Conservation (phyloP, 1,140 invertebrate genomes). For the Aphaenogaster rudis region DNA sequence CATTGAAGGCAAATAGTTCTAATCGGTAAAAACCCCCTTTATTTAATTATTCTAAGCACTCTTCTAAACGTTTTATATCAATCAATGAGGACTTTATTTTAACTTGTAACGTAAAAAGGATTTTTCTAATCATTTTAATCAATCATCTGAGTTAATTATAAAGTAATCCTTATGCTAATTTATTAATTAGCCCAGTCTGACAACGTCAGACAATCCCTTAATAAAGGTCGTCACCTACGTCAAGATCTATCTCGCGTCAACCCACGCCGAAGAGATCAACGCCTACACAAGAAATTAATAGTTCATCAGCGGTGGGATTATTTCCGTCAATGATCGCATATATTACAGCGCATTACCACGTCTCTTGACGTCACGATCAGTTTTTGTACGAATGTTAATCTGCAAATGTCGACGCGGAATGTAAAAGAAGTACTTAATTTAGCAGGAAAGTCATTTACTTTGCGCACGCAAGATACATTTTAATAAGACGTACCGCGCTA, state of each 20-base stretch:
- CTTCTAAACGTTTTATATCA: neutral
- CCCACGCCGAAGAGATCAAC: slow-evolving; percentile 33
- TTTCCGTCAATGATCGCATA: slow-evolving; percentile 18
- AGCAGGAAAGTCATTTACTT: neutral
- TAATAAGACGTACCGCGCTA: neutral
- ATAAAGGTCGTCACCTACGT: slow-evolving; percentile 55
- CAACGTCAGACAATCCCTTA: neutral
- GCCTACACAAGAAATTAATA: slow-evolving; percentile 54
- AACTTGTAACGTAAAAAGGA: neutral
- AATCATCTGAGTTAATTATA: slow-evolving; percentile 19
- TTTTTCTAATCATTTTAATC: slow-evolving; percentile 20
- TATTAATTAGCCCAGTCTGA: slow-evolving; percentile 41
- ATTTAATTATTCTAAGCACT: slow-evolving; percentile 16
- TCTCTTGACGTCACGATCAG: neutral
- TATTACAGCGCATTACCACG: neutral
- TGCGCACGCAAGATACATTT: neutral
- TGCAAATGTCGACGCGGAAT: neutral
- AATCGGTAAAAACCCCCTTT: neutral
- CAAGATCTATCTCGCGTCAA: slow-evolving; percentile 32
- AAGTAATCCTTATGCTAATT: slow-evolving; percentile 38
- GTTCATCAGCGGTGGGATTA: slow-evolving; percentile 27
- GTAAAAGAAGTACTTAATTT: neutral
- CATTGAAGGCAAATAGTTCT: neutral
- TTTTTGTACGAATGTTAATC: neutral
- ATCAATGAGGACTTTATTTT: neutral